Percentiles rank a stretch among this genome's conserved stretches.
phyloP scores from a whole-genome alignment of 2,113 vertebrate species.

The Saguinus imperator region DNA sequence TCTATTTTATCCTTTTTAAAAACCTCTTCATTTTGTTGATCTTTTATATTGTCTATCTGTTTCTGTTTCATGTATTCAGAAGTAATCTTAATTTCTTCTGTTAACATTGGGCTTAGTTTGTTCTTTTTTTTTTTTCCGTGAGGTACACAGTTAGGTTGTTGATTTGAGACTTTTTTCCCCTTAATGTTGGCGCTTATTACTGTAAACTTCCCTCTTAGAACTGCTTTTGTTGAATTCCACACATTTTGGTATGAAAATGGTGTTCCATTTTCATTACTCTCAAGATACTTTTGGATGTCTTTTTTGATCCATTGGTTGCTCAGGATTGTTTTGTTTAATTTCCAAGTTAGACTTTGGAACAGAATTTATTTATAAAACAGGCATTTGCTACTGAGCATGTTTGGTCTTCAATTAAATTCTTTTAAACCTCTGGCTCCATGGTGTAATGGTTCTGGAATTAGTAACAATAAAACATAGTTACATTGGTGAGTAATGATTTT shows the following conservation, averaged over 20 bases:
- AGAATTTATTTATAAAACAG: conserved; percentile 64
- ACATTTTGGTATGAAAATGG: no score
- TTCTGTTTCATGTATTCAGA: not conserved
- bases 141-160: not conserved
- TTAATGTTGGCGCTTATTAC: not conserved
- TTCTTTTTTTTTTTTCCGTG: not conserved
- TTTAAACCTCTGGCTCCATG: conserved; percentile 60
- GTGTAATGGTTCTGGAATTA: conserved; percentile 61
- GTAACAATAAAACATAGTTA: conserved; percentile 63
- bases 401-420: conserved; percentile 65
- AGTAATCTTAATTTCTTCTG: not conserved
- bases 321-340: not conserved
- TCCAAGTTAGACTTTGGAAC: conserved; percentile 48
- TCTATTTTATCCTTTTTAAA: not conserved
- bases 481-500: conserved; percentile 54
- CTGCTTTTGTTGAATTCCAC: not conserved
- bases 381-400: conserved; percentile 54
- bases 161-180: not conserved
- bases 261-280: not conserved
- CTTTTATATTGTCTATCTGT: not conserved
- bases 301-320: not conserved
- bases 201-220: not conserved
- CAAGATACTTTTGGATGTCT: not conserved
- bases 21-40: not conserved
- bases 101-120: not conserved